Evolutionary conservation across 2,113 vertebrate genomes (phyloP).

Genomic region (Amblyornis subalaris): DNA sequence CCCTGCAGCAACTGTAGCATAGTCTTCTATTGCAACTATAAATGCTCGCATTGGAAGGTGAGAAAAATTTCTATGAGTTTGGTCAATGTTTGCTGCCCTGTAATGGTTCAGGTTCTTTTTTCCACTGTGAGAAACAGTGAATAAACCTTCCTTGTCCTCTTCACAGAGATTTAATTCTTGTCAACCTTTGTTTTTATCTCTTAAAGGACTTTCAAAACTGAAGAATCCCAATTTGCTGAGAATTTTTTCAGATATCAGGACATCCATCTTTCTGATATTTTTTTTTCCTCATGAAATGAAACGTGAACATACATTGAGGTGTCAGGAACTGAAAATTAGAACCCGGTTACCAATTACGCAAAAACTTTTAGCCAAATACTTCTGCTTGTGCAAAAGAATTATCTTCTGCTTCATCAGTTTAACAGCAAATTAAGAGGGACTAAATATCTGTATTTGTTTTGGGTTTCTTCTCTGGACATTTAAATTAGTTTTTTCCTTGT

Average conservation of each 20-base stretch:
- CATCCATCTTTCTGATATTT: background rate
- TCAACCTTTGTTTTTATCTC: background rate
- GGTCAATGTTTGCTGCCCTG: background rate
- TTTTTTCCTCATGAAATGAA: background rate
- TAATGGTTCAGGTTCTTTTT: background rate
- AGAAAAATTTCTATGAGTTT: background rate
- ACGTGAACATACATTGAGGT: accelerated
- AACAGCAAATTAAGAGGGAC: background rate
- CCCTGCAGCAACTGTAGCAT: background rate
- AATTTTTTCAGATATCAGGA: background rate
- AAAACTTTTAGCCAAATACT: background rate
- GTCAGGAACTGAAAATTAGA: background rate
- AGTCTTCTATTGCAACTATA: background rate
- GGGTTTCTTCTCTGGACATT: background rate
- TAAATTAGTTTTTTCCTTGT: background rate
- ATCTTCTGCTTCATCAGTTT: background rate
- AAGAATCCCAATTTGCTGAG: background rate
- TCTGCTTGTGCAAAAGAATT: background rate
- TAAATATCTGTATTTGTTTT: background rate
- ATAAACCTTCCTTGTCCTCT: background rate
- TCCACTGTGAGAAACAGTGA: background rate
- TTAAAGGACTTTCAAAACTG: background rate
- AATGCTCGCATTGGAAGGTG: background rate
- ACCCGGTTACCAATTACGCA: background rate
- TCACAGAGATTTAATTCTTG: background rate